phyloP scores from a whole-genome alignment of 1,140 invertebrate species.

The Scaptodrosophila lebanonensis region DNA sequence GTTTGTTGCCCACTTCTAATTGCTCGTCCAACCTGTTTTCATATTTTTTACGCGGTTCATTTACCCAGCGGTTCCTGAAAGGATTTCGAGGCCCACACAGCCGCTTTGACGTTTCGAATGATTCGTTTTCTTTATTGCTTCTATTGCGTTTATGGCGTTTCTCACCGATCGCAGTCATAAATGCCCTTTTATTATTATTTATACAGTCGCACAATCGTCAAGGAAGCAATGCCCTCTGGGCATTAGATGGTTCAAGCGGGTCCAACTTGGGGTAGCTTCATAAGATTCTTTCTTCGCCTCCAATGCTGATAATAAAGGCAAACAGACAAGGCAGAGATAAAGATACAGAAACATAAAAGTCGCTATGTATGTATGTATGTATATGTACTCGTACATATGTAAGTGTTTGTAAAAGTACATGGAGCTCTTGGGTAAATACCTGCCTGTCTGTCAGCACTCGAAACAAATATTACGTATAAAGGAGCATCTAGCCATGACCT shows the following conservation, averaged over 20 bases:
- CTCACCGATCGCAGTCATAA: constrained; percentile 66
- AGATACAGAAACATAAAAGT: no score
- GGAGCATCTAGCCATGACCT: no score
- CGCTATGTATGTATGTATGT: no score
- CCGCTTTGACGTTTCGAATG: constrained; percentile 13
- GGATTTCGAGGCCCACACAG: constrained; percentile 31
- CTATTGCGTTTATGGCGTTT: constrained; percentile 36
- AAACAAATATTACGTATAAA: no score
- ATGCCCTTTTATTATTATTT: constrained; percentile 64
- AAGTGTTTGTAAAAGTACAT: no score
- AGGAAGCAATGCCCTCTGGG: constrained; percentile 1
- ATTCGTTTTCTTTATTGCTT: constrained; percentile 9
- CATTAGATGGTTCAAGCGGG: constrained; percentile 25
- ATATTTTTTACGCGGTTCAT: constrained; percentile 34
- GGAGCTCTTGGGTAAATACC: no score
- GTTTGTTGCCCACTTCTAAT: constrained; percentile 12
- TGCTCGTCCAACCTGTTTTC: constrained; percentile 51
- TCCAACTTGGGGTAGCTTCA: constrained; percentile 42
- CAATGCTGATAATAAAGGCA: constrained; percentile 36
- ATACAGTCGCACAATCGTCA: constrained; percentile 12
- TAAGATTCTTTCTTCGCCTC: background rate
- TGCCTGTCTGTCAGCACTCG: no score
- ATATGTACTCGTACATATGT: no score
- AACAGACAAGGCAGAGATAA: constrained; percentile 23
- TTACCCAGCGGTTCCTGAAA: constrained; percentile 29